phyloP scores from a whole-genome alignment of 2,113 vertebrate species.

The Phrynocephalus versicolor region DNA sequence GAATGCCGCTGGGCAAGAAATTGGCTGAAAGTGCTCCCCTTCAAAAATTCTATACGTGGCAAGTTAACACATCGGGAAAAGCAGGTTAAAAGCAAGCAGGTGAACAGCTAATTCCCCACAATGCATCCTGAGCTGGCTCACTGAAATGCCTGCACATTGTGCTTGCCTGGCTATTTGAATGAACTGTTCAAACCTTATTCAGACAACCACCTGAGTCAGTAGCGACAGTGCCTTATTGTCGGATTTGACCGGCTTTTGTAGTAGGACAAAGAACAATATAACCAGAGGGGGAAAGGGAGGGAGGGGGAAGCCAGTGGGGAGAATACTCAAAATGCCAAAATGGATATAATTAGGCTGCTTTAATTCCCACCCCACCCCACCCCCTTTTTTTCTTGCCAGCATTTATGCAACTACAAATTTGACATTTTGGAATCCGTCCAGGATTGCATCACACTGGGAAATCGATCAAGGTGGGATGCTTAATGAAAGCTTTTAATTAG shows the following conservation, averaged over 20 bases:
- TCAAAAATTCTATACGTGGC: background rate
- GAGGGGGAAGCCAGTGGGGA: background rate
- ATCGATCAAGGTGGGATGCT: background rate
- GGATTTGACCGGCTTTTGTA: background rate
- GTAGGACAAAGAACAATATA: background rate
- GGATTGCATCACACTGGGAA: background rate
- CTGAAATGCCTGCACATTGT: background rate
- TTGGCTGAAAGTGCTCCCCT: background rate
- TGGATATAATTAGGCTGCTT: background rate
- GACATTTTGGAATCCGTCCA: background rate
- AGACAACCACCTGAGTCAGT: background rate
- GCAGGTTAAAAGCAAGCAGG: background rate
- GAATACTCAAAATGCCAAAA: rapidly evolving
- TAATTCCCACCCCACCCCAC: background rate
- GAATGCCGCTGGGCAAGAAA: background rate
- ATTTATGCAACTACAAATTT: background rate
- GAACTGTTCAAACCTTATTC: background rate
- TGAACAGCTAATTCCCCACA: background rate
- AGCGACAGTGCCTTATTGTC: background rate
- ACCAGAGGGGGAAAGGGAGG: background rate
- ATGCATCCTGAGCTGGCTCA: background rate
- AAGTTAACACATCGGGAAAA: background rate
- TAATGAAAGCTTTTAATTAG: background rate
- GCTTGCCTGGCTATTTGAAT: background rate
- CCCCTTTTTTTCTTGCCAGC: background rate